Base-by-base conservation (phyloP, 2,797 vertebrate species). In the Etheostoma nigrum region DNA sequence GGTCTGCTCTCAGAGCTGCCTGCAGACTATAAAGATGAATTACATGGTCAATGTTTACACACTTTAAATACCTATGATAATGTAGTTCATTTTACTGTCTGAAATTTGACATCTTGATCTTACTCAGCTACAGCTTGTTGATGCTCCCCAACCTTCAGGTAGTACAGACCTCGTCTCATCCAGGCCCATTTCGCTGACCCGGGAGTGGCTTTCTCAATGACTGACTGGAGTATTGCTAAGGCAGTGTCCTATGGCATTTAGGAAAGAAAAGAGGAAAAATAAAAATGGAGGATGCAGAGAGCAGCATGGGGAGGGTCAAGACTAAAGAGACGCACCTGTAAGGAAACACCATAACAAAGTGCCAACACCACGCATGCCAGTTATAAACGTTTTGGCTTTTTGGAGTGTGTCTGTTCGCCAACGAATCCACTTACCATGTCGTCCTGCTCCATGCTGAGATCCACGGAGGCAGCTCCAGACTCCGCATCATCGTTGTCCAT, bases 141-240 rank as follows among this genome's bases (percentile, higher is more conserved):
- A 60, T 97, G 94, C 49, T 97, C 95, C 60, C 95, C 96, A 21
- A 89, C 90, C 91, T 97, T 98, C 81, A 99, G 86, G 88, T 98
- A 94, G 90, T 98, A 96, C 0, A 99, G 95, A 10, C 98, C 98
- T 88, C 97, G 95, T 85, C 96, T 96, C 89, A 99, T 96, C 98
- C 98, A 99, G 48, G 98, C 98, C 98, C 98, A 99, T 87, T 99
- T 99, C n/a, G 96, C 96, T 1, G 96, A 95, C 64, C 98, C 98
- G 57, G 96, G 93, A 23, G 95, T 96, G 1, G 96, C 96, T 92
- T 93, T 96, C 54, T 95, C 95, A 13, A 96, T 98, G 70, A 98
- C 98, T 21, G 95, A 91, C 85, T 96, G 95, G 77, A 99, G 93
- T 69, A 96, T 90, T 36, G 93, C 90, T 84, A 99, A 93, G 48